Evolutionary conservation across 92 coral and sea anemone species (phyloP), one percentile per base, ranked within the genome.

Genomic region (Palythoa caribaeorum): DNA sequence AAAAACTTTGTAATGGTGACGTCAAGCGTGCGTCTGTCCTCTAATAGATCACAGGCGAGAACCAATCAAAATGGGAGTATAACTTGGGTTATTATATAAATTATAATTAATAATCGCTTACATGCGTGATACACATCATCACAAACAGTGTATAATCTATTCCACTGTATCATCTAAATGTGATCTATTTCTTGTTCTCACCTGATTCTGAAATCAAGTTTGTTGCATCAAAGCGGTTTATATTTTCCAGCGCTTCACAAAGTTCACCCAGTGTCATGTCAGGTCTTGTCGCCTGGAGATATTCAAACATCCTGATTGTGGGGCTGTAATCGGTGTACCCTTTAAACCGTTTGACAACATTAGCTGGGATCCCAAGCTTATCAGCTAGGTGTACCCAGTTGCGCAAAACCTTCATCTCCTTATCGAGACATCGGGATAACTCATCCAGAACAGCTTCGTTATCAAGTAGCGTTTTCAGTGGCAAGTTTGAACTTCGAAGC

Each of bases 351-450:
- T 15, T 38, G 21, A 14, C 1, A 1, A 78, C 83, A 0, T 78
- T 52, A 54, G 70, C 21, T 37, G 83, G 83, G 11, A 78, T 16
- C 0, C 35, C 47, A 15, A 78, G 83, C 36, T 60, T 50, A 78
- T 36, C 1, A 16, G 83, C 83, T 53, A 78, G 83, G 37, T 78
- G 83, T 35, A 37, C 17, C 83, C 83, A 78, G 44, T 78, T 19
- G 15, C 20, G 16, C 6, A 54, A 3, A 11, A 78, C 40, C 69
- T 78, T 78, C 36, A 78, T 11, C 69, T 78, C 51, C 13, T 78
- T 78, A 66, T 78, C 83, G 44, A 78, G 83, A 38, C 83, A 78
- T 14, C 35, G 83, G 20, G 69, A 55, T 39, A 78, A 51, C 13
- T 37, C 51, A 36, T 78, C 83, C 83, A 78, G 21, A 16, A 78